Conservation (phyloP, 2,113 vertebrate genomes). For the Halichoeres trimaculatus region DNA sequence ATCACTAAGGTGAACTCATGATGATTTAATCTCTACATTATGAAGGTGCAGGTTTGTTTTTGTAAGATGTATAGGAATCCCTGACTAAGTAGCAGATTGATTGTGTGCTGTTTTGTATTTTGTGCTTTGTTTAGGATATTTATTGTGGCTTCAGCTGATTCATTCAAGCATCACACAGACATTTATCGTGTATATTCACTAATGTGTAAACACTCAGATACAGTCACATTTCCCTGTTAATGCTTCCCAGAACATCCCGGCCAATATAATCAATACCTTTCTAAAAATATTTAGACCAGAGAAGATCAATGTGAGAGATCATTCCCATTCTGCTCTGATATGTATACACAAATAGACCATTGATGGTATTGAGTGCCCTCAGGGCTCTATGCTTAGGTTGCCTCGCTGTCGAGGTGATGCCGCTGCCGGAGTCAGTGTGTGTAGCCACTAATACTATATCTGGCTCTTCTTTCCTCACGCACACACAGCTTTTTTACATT, state of each 20-base stretch:
- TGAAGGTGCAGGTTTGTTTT: background rate
- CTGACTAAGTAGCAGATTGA: background rate
- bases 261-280: conserved; percentile 79
- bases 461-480: conserved; percentile 38
- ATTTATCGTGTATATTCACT: conserved; percentile 36
- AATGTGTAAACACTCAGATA: conserved; percentile 50
- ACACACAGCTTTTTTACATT: conserved; percentile 63
- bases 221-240: conserved; percentile 60
- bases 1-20: background rate
- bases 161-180: background rate
- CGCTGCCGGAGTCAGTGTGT: conserved; percentile 12
- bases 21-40: conserved; percentile 13
- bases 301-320: conserved; percentile 79
- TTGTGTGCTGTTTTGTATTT: conserved; percentile 1
- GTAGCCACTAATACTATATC: conserved; percentile 54
- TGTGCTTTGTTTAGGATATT: background rate
- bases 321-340: conserved; percentile 73
- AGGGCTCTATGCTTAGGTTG: conserved; percentile 56
- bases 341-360: conserved; percentile 81
- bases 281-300: conserved; percentile 85
- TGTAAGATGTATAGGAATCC: background rate
- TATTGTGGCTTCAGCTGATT: background rate
- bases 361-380: conserved; percentile 73
- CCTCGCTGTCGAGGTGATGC: conserved; percentile 53
- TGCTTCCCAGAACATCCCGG: conserved; percentile 81